Base-by-base conservation (phyloP, 2,113 vertebrate species). In the Bufo gargarizans region DNA sequence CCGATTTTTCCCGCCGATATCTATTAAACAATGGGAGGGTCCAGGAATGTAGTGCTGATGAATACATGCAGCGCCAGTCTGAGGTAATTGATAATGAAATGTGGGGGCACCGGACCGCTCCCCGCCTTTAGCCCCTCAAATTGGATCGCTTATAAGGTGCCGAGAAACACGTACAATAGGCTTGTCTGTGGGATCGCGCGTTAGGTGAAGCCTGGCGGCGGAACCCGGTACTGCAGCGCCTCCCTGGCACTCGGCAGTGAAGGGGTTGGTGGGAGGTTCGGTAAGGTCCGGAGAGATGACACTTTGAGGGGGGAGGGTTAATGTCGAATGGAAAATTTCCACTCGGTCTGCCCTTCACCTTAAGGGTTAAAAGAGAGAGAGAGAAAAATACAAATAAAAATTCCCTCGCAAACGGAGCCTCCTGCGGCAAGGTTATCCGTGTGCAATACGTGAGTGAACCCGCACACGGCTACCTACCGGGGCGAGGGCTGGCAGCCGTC, bases 291-390 rank as follows among this genome's bases (percentile, higher is more conserved):
- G 47, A 16, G 58, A 85, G 84, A 58, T 78, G 74, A 77, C 71
- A 43, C 71, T 77, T 47, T 9, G 43, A 79, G 59, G 74, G 55
- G 33, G 85, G 59, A 55, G 85, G 76, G 85, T n/a, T 72, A 67
- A 63, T 13, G 84, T 13, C 20, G 85, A 80, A 80, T 87, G 77
- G 86, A 81, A 87, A 87, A 71, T 87, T 80, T 78, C 86, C 86
- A 87, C 77, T 67, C 59, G 0, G 10, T 45, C 49, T 43, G 63
- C 17, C 86, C 77, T 17, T 47, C 56, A 16, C 45, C 2, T 20
- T 2, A 87, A 87, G 86, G 50, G 86, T 87, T 87, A 86, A 87
- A 43, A 12, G 22, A 59, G 6, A 33, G 33, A 13, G n/a, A 4
- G 11, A 33, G 33, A 6, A 33, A 20, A 20, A 11, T 13, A 10